These are phyloP conservation scores for Coracopsis vasa DNA, from an alignment of 2,113 vertebrate genomes.

Conservation along the genomic window DNA sequence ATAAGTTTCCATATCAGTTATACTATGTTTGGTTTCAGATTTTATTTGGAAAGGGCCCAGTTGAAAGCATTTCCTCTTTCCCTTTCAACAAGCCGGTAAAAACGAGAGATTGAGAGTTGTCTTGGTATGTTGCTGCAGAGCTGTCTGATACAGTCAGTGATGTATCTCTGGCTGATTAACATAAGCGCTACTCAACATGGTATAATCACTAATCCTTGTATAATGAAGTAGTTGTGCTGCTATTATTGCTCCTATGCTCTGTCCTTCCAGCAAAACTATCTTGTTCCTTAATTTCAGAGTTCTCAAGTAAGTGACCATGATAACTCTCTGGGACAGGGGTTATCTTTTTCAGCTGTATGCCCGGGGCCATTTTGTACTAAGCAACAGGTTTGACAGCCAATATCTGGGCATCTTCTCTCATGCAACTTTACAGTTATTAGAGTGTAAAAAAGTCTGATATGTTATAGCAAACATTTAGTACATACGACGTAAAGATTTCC, in stretches of 20 bases:
- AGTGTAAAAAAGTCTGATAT: not conserved
- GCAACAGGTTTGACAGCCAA: not conserved
- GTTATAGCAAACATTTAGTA: not conserved
- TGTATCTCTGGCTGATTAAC: not conserved
- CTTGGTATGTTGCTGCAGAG: not conserved
- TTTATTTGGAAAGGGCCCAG: not conserved
- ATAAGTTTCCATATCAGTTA: not conserved
- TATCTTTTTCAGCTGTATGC: not conserved
- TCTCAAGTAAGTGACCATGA: not conserved
- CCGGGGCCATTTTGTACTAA: rapidly evolving
- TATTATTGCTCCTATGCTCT: not conserved
- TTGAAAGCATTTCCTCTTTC: not conserved
- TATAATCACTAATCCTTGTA: not conserved
- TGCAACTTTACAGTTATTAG: not conserved
- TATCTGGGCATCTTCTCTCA: not conserved
- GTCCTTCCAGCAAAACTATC: not conserved
- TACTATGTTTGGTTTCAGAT: not conserved
- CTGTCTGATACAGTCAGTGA: not conserved
- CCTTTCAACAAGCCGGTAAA: not conserved
- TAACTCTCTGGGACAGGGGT: not conserved
- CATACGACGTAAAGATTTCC: rapidly evolving
- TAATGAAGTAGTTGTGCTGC: not conserved
- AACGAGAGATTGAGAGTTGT: not conserved
- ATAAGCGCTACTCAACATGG: not conserved
- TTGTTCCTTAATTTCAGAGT: not conserved